Percentiles rank a stretch among this genome's conserved stretches.
Conservation (phyloP, 2,888 invertebrate species). For the Pecten maximus region DNA sequence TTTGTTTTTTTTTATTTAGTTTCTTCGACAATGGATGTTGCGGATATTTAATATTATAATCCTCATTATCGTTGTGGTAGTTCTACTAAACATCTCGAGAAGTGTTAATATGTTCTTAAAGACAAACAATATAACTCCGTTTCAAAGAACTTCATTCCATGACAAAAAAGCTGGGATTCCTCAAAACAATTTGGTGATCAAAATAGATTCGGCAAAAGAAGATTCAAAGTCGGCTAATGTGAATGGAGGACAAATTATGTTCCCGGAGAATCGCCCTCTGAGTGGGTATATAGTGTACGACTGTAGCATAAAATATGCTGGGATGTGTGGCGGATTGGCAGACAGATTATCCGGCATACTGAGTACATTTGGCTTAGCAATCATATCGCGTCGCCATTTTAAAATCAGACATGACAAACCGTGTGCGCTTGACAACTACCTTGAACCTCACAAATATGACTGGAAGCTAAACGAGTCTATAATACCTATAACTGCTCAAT, state of each 20-base stretch:
- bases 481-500: neutral
- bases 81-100: neutral
- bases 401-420: neutral
- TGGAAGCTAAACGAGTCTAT: neutral
- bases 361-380: neutral
- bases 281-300: neutral
- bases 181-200: neutral
- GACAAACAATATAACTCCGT: neutral
- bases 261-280: neutral
- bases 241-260: neutral
- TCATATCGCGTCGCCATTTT: neutral
- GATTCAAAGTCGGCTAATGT: neutral
- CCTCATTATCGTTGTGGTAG: neutral
- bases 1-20: neutral
- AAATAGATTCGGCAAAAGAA: neutral
- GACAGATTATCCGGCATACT: neutral
- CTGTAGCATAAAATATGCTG: neutral
- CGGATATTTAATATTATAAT: neutral
- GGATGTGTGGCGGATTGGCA: neutral
- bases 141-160: neutral
- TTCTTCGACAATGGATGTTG: neutral
- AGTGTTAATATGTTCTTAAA: neutral
- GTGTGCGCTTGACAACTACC: neutral
- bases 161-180: neutral
- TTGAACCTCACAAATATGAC: neutral